Percentiles rank a stretch among this genome's conserved stretches.
These are phyloP conservation scores for Jacana jacana DNA, from an alignment of 2,113 vertebrate species.

Conservation along the genomic window DNA sequence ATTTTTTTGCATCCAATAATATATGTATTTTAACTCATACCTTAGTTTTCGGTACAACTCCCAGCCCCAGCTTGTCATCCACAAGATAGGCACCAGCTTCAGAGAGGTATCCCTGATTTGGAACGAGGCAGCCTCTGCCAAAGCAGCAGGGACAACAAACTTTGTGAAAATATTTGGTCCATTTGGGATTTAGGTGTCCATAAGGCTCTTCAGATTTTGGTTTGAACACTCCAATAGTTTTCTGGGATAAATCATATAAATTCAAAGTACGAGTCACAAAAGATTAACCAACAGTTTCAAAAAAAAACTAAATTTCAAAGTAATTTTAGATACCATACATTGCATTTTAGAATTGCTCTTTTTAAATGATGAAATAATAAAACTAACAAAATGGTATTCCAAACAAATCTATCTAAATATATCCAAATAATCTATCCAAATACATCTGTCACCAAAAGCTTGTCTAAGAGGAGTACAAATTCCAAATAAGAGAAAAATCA, in stretches of 20 bases:
- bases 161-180: conserved; percentile 99
- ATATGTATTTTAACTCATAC: conserved; percentile 62
- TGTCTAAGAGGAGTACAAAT: not conserved
- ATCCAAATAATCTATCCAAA: too few species aligned
- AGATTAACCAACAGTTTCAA: not conserved
- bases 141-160: conserved; percentile 98
- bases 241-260: conserved; percentile 70
- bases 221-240: conserved; percentile 94
- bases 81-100: conserved; percentile 93
- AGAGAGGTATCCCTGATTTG: conserved; percentile 97
- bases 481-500: not conserved
- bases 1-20: not conserved
- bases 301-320: not conserved
- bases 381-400: not conserved
- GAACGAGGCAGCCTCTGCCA: conserved; percentile 93
- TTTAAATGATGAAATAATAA: not conserved
- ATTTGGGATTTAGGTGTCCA: conserved; percentile 97
- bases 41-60: conserved; percentile 96
- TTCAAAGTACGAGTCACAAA: not conserved
- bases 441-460: not conserved
- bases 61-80: conserved; percentile 89
- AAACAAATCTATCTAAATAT: not conserved
- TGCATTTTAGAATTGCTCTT: not conserved
- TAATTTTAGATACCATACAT: not conserved
- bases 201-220: conserved; percentile 99